phyloP scores from a whole-genome alignment of 2,113 vertebrate species.

The Psilopogon haemacephalus region DNA sequence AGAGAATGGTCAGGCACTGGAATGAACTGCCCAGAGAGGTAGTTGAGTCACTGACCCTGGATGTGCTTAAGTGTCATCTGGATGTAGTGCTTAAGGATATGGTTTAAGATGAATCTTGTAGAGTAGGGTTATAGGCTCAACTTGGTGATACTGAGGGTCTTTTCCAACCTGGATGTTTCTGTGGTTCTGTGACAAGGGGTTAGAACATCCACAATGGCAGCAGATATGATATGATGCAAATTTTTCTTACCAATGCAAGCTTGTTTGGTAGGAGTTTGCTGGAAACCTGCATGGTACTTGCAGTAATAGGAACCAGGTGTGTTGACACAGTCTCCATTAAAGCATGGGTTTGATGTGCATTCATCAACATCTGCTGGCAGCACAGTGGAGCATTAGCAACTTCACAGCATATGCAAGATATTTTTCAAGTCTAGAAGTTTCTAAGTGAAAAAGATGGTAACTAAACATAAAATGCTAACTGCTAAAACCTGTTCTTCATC shows the following conservation, averaged over 20 bases:
- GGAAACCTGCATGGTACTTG: conserved; percentile 79
- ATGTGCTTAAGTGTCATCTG: too few relatives aligned
- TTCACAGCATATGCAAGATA: background rate
- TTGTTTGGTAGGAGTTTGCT: conserved; percentile 76
- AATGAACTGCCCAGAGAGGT: too few relatives aligned
- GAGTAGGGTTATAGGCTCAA: too few relatives aligned
- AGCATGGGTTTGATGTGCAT: conserved; percentile 76
- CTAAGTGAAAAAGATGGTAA: background rate
- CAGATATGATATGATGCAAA: background rate
- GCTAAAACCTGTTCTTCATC: background rate
- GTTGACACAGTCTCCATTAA: conserved; percentile 80
- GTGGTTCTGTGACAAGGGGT: too few relatives aligned
- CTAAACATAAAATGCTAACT: background rate
- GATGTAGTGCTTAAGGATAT: too few relatives aligned
- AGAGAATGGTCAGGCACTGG: too few relatives aligned
- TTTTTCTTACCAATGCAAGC: conserved; percentile 76
- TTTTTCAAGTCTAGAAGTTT: background rate
- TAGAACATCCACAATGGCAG: background rate
- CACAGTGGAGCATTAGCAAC: conserved; percentile 5
- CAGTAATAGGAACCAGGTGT: conserved; percentile 83
- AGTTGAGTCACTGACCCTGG: too few relatives aligned
- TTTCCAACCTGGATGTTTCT: too few relatives aligned
- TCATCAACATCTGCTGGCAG: conserved; percentile 78
- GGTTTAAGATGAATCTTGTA: too few relatives aligned
- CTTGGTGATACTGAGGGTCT: too few relatives aligned